These are phyloP conservation scores for Hystrix brachyura DNA, from an alignment of 2,113 vertebrate genomes.

Conservation along the genomic window DNA sequence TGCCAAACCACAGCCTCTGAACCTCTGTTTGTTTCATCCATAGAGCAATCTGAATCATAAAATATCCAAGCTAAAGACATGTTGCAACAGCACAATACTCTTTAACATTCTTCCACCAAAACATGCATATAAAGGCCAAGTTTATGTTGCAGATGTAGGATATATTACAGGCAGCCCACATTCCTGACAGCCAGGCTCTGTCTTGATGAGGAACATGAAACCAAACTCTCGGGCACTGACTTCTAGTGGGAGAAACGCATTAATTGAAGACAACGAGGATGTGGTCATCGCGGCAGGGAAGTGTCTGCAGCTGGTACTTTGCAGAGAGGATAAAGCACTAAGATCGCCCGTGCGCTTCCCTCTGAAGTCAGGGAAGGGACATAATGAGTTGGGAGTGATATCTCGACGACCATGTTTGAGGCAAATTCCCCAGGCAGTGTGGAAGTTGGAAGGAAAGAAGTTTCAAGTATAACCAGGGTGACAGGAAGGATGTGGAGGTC, in stretches of 20 bases:
- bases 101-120: background rate
- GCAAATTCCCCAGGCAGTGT: background rate
- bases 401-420: too few relatives aligned
- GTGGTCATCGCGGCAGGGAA: rapidly evolving
- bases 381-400: background rate
- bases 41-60: background rate
- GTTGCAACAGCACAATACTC: background rate
- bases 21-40: background rate
- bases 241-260: background rate
- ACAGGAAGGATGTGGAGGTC: background rate
- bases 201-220: background rate
- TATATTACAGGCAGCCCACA: rapidly evolving
- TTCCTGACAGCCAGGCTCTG: background rate
- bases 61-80: background rate
- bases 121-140: background rate
- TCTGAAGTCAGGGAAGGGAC: background rate
- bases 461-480: background rate
- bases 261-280: background rate
- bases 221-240: background rate
- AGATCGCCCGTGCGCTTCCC: rapidly evolving
- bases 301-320: background rate
- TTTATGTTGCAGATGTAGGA: background rate
- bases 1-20: background rate
- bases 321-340: background rate
- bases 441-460: background rate